Evolutionary conservation across 2,797 vertebrate genomes (phyloP), one percentile per base, ranked within the genome.

Genomic region (Aplochiton taeniatus): DNA sequence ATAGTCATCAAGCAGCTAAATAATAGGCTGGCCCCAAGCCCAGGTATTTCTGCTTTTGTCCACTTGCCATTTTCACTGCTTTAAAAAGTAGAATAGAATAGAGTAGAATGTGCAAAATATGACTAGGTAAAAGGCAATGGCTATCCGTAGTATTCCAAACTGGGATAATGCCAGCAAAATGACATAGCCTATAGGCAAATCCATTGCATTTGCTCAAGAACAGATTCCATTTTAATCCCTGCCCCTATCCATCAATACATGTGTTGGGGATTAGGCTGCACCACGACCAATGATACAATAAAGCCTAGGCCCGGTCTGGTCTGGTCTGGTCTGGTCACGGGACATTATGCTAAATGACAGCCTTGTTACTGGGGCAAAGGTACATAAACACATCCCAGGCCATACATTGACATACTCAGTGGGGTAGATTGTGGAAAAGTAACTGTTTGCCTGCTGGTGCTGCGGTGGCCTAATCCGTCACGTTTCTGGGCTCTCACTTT

Each of bases 1-100:
- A 75, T 65, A 78, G 75, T 72, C 80, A 81, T 79, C 65, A 83
- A 69, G 81, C 63, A 71, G 70, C 75, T 66, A 69, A 74, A 66
- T 53, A 47, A 65, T 70, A 80, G 77, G 44, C 74, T 64, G 71
- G 71, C 72, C 69, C 58, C 70, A 74, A 56, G 75, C 58, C 61
- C 59, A 63, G 65, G 64, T 54, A 9, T 66, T 55, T 73, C 69
- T 46, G 59, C 70, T 76, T 75, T 1, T 31, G 69, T 69, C 74
- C 70, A 64, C 63, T 75, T 31, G 31, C 6, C 31, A 77, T 83
- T 65, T 71, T 76, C 61, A 14, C n/a, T 47, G 69, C 73, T 77
- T 75, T 83, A 83, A 31, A 31, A 31, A 31, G 6, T 3, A 6
- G 6, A 31, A 31, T 3, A 31, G 31, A 82, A 83, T 64, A 66